Percentiles rank a stretch among this genome's conserved stretches.
Evolutionary conservation across 2,113 vertebrate genomes (phyloP).

Genomic region (Protomyctophum bolini): DNA sequence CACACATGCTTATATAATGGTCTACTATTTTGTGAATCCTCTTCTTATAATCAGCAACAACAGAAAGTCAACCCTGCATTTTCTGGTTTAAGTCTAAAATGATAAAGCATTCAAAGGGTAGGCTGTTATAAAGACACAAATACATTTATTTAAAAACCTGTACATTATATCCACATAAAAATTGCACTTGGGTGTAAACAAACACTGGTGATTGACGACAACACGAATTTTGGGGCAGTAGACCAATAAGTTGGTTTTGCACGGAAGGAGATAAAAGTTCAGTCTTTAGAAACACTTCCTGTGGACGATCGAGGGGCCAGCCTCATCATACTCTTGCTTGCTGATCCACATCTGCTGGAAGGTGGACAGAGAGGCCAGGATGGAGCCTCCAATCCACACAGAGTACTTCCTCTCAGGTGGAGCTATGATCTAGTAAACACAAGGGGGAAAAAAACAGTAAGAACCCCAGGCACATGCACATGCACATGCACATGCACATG

Average conservation of each 20-base stretch:
- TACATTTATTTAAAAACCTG: slow-evolving; percentile 92
- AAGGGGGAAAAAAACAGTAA: not conserved
- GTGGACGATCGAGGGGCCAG: slow-evolving; percentile 93
- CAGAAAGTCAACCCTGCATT: no score
- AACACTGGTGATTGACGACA: slow-evolving; percentile 83
- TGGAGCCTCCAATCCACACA: slow-evolving; percentile 97
- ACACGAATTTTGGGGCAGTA: slow-evolving; percentile 67
- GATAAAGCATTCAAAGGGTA: no score
- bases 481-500: not conserved
- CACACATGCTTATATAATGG: no score
- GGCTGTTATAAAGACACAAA: slow-evolving; percentile 5
- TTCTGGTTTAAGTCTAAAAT: no score
- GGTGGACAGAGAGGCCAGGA: slow-evolving; percentile 96
- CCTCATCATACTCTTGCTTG: slow-evolving; percentile 93
- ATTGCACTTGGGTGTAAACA: slow-evolving; percentile 87
- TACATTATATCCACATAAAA: slow-evolving; percentile 90
- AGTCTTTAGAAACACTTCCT: slow-evolving; percentile 91
- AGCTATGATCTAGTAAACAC: slow-evolving; percentile 84
- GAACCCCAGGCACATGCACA: not conserved
- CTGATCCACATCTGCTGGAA: slow-evolving; percentile 99
- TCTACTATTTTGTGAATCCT: no score
- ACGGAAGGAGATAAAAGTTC: slow-evolving; percentile 59
- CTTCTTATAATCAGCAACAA: no score
- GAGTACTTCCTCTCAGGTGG: slow-evolving; percentile 97
- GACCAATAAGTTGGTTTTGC: slow-evolving; percentile 75